These are phyloP conservation scores for Tauraco hartlaubi DNA, from an alignment of 2,797 vertebrate species.

Conservation along the genomic window DNA sequence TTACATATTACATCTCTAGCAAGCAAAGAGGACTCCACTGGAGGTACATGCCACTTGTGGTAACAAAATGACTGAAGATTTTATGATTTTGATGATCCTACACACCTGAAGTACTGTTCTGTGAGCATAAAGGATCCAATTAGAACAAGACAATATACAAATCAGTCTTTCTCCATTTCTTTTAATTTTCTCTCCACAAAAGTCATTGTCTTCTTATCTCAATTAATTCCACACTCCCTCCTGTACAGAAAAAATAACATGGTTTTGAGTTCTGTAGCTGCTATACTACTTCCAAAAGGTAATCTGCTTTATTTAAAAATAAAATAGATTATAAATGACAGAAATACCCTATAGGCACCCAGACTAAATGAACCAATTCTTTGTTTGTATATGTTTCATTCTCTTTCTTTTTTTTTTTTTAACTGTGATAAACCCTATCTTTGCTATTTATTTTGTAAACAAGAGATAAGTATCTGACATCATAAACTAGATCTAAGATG, in stretches of 20 bases:
- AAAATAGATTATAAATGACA: background rate
- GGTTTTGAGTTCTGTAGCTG: background rate
- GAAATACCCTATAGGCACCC: background rate
- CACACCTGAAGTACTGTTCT: background rate
- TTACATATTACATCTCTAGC: background rate
- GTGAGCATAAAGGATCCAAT: background rate
- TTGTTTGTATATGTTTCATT: accelerated
- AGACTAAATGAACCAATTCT: background rate
- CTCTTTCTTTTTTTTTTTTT: accelerated
- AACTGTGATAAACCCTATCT: background rate
- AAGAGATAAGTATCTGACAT: background rate
- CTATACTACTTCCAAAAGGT: background rate
- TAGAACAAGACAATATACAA: background rate
- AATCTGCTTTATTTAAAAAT: background rate
- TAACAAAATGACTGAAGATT: background rate
- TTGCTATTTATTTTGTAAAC: background rate
- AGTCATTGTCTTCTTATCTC: background rate
- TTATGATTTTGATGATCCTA: background rate
- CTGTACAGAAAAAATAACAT: background rate
- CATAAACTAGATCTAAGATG: background rate
- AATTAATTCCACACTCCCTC: background rate
- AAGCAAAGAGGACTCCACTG: background rate
- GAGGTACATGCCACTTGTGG: background rate
- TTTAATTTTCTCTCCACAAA: background rate
- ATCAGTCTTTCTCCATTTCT: background rate